These are phyloP conservation scores for Cephalotes varians DNA, from an alignment of 2,888 invertebrate genomes.

Conservation along the genomic window DNA sequence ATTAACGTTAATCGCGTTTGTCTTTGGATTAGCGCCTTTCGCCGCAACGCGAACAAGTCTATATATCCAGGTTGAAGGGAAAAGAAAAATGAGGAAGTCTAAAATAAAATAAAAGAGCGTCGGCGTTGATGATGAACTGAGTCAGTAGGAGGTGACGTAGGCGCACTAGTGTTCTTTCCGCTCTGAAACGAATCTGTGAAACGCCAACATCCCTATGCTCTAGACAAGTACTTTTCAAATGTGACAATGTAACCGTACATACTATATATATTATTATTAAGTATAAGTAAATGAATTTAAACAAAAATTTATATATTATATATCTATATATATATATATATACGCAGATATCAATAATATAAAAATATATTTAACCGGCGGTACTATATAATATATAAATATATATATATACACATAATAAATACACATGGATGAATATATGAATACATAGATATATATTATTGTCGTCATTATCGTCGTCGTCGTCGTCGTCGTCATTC, in stretches of 20 bases:
- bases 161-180: constrained; percentile 70
- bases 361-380: constrained; percentile 79
- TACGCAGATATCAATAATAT: constrained; percentile 80
- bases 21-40: constrained; percentile 4
- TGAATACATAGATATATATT: constrained; percentile 60
- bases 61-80: constrained; percentile 21
- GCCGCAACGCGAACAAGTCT: constrained; percentile 28
- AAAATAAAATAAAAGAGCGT: constrained; percentile 14
- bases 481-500: constrained; percentile 20
- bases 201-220: constrained; percentile 80
- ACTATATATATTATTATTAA: constrained; percentile 42
- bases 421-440: constrained; percentile 45
- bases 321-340: constrained; percentile 64
- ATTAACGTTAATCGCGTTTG: constrained; percentile 23
- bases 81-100: constrained; percentile 1
- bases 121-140: constrained; percentile 43
- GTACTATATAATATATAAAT: constrained; percentile 46
- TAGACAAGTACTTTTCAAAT: constrained; percentile 60
- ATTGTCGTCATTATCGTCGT: constrained; percentile 6
- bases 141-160: constrained; percentile 45
- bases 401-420: constrained; percentile 54
- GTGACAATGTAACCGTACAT: constrained; percentile 54
- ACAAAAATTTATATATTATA: constrained; percentile 77
- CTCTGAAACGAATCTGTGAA: constrained; percentile 81
- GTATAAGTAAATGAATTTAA: constrained; percentile 58